Evolutionary conservation across 2,888 invertebrate genomes (phyloP).

Genomic region (Stomorhina lunata): DNA sequence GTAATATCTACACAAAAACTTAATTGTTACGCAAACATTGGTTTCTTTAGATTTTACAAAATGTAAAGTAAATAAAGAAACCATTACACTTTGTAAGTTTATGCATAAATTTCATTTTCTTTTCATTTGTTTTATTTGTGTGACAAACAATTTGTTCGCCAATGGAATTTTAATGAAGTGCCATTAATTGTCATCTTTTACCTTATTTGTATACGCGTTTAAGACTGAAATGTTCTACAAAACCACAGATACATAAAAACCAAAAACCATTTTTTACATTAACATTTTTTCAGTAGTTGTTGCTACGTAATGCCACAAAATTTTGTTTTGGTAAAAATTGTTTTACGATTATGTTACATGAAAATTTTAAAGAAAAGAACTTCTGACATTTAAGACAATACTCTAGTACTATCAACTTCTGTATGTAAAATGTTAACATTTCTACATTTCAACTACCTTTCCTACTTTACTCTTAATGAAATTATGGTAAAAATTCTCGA

Average conservation of each 20-base stretch:
- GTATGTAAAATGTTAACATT: too few species aligned
- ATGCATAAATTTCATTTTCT: background rate
- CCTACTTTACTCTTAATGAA: slow-evolving; percentile 37
- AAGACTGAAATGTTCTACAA: background rate
- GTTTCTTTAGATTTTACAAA: background rate
- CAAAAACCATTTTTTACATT: too few species aligned
- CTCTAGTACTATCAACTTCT: too few species aligned
- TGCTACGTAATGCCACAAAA: background rate
- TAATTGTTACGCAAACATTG: background rate
- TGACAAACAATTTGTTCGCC: slow-evolving; percentile 2
- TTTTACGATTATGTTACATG: background rate
- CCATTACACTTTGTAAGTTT: background rate
- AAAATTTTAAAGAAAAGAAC: background rate
- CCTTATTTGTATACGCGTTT: background rate
- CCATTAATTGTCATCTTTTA: background rate
- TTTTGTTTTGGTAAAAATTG: background rate
- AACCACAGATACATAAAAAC: background rate
- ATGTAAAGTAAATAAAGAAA: background rate
- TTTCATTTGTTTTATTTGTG: background rate
- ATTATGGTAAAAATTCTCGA: slow-evolving; percentile 17
- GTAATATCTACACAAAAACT: background rate
- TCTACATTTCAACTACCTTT: background rate
- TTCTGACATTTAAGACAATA: background rate
- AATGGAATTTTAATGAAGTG: slow-evolving; percentile 45
- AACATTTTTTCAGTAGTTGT: background rate